Evolutionary conservation across 2,888 invertebrate species (phyloP).

Genomic region (Synergus japonicus): DNA sequence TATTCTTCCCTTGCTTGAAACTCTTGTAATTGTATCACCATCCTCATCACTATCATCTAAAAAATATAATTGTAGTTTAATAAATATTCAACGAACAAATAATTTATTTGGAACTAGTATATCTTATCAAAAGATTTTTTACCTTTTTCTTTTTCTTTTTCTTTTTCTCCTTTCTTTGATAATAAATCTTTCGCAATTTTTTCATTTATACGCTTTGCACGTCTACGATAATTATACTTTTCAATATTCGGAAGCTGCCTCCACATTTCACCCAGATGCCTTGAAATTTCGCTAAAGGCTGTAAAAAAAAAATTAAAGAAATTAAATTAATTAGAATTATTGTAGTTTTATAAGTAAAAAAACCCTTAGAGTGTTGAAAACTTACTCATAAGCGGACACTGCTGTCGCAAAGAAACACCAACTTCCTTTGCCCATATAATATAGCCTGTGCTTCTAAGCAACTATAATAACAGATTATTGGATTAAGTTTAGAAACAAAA

Average conservation of each 20-base stretch:
- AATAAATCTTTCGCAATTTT: slow-evolving; percentile 72
- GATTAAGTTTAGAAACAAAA: neutral
- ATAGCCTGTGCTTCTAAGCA: slow-evolving; percentile 90
- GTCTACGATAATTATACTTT: slow-evolving; percentile 87
- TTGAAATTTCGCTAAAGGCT: slow-evolving; percentile 90
- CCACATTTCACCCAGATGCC: slow-evolving; percentile 92
- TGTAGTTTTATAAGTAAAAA: neutral
- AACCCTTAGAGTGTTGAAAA: slow-evolving; percentile 31
- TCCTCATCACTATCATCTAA: neutral
- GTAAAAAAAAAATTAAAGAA: slow-evolving; percentile 28
- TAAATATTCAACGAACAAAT: neutral
- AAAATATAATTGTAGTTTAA: neutral
- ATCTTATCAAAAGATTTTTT: neutral
- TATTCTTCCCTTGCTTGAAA: slow-evolving; percentile 18
- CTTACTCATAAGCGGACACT: slow-evolving; percentile 86
- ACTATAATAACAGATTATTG: slow-evolving; percentile 70
- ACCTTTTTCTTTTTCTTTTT: slow-evolving; percentile 50
- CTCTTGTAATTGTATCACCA: neutral
- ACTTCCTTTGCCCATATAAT: slow-evolving; percentile 93
- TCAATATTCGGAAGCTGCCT: slow-evolving; percentile 85
- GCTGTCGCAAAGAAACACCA: slow-evolving; percentile 84
- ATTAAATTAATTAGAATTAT: neutral
- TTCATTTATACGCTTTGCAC: slow-evolving; percentile 84
- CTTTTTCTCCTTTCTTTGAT: slow-evolving; percentile 63
- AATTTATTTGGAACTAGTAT: neutral